Percentiles rank a stretch among this genome's conserved stretches.
Evolutionary conservation across 2,888 invertebrate genomes (phyloP).

Genomic region (Drosophila neotestacea): DNA sequence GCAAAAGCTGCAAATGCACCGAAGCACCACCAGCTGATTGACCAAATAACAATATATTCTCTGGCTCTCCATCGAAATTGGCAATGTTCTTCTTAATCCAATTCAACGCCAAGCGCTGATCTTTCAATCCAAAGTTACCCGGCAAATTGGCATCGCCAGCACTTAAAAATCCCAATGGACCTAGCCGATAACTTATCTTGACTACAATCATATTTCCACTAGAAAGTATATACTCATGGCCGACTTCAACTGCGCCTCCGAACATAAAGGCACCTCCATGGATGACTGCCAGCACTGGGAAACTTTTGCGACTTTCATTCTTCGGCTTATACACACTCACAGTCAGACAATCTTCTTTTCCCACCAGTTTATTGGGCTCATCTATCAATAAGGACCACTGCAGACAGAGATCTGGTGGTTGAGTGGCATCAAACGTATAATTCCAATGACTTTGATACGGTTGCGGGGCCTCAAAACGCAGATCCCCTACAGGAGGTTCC

Average conservation of each 20-base stretch:
- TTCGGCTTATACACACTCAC: conserved; percentile 88
- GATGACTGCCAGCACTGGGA: conserved; percentile 89
- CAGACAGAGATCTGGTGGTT: conserved; percentile 87
- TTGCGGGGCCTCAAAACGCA: conserved; percentile 86
- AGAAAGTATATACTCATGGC: conserved; percentile 88
- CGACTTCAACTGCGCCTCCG: conserved; percentile 86
- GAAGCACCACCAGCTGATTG: conserved; percentile 15
- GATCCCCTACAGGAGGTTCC: conserved; percentile 87
- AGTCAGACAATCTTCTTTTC: conserved; percentile 89
- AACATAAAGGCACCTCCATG: conserved; percentile 91
- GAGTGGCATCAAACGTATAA: conserved; percentile 86
- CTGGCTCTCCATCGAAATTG: conserved; percentile 89
- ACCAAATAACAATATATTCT: conserved; percentile 12
- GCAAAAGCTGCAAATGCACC: conserved; percentile 88
- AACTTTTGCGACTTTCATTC: conserved; percentile 37
- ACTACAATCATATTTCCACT: conserved; percentile 86
- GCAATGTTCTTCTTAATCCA: conserved; percentile 90
- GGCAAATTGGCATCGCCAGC: conserved; percentile 69
- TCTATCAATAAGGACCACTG: conserved; percentile 87
- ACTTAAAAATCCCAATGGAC: conserved; percentile 90
- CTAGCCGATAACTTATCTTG: conserved; percentile 87
- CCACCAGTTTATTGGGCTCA: conserved; percentile 79
- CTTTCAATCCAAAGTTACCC: conserved; percentile 16
- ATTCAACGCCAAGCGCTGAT: conserved; percentile 86
- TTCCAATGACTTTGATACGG: conserved; percentile 1